Conservation (phyloP, 2,113 vertebrate genomes). For the Pontoporia blainvillei region DNA sequence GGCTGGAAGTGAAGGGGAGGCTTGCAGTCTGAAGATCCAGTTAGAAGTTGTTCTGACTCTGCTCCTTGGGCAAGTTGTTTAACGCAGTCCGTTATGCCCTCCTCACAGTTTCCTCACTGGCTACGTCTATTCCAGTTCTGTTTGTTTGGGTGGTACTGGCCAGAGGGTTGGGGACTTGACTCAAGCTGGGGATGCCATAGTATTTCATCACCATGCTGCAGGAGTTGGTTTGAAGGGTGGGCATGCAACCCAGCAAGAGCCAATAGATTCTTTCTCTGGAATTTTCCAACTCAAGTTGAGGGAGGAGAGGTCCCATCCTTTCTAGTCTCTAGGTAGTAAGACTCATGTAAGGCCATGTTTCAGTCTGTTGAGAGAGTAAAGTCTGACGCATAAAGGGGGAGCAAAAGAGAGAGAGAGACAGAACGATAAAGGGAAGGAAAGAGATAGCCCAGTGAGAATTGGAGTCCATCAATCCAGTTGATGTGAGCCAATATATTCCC, state of each 20-base stretch:
- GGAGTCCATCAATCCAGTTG: background rate
- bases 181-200: background rate
- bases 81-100: background rate
- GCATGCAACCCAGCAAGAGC: background rate
- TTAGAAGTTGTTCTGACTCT: background rate
- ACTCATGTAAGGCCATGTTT: background rate
- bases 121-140: background rate
- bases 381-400: background rate
- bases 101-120: background rate
- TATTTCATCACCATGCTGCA: background rate
- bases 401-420: background rate
- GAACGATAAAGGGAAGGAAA: background rate
- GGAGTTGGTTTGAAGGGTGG: background rate
- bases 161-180: background rate
- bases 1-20: too few species aligned
- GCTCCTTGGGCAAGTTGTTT: background rate
- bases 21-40: background rate
- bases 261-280: background rate
- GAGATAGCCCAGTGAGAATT: background rate
- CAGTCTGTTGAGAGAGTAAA: background rate
- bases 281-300: background rate
- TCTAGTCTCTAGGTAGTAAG: background rate
- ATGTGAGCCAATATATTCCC: background rate
- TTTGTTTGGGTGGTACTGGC: constrained; percentile 10
- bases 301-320: background rate